Evolutionary conservation across 2,888 invertebrate genomes (phyloP), one percentile per base, ranked within the genome.

Genomic region (Cepaea hortensis): DNA sequence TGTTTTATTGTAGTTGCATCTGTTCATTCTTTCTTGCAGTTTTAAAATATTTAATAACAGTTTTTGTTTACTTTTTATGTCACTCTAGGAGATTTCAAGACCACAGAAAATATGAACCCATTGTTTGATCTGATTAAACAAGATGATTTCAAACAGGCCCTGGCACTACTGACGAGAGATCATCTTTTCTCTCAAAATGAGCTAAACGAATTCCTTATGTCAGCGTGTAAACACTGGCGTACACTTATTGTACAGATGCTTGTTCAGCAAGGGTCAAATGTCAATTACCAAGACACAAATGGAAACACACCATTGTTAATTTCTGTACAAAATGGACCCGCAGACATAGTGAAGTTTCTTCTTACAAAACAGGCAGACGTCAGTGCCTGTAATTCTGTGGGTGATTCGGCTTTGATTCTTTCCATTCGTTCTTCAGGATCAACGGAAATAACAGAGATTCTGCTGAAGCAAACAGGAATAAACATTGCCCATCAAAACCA

Each of bases 371-470:
- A 55, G 50, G 76, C 76, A 50, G 55, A 76, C 15, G 23, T 76
- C 76, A 76, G 5, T 20, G 55, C 48, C 15, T 18, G 15, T 50
- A 76, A 76, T 50, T 48, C 55, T 20, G 76, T 48, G 18, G 76
- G 76, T 15, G n/a, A 76, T n/a, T 46, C 50, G 5, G 76, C 76
- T 50, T 76, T 76, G 76, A 76, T 76, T 76, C 23, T 76, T 4
- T 76, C 76, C 15, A 76, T 76, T 48, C 13, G 4, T 18, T 48
- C 50, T 15, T 18, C 76, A 18, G 50, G 76, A 76, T 76, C 76
- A 15, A 18, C 23, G 18, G 76, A 50, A 15, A 50, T 76, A 23
- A 50, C n/a, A 76, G 48, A 76, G 50, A 3, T 50, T 76, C 76
- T 76, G 3, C 76, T 48, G 15, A n/a, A 18, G 13, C 76, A 76